Base-by-base conservation (phyloP, 2,888 invertebrate species). In the Polymixis lichenea region DNA sequence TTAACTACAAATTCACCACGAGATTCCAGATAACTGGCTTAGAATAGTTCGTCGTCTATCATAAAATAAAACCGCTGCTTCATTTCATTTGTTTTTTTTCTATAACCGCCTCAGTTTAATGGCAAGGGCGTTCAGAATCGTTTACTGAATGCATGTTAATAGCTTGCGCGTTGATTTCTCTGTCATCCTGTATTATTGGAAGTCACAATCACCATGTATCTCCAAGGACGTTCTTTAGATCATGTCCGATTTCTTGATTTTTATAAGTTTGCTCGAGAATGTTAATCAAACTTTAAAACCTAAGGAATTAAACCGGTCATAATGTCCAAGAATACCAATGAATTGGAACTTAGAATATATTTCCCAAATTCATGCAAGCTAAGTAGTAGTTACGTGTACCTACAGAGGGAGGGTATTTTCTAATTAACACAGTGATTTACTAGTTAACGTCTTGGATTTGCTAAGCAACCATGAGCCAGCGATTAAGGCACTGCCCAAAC, bases 371-470 rank as follows among this genome's bases (percentile, higher is more conserved):
- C 46, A 38, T 51, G 38, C 49, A 28, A 25, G 32, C 28, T 51
- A n/a, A n/a, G 49, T 4, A 66, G 22, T 32, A 17, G 8, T 22
- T 22, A 51, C 22, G 22, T 28, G 17, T 38, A 38, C 6, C 38
- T 15, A 32, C 32, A 32, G n/a, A n/a, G n/a, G 28, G 22, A 56
- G 7, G 8, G 38, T 28, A 32, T 51, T 17, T 78, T 56, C 62
- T 72, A 51, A 56, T 72, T 71, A 56, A n/a, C 70, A 7, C 64
- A 56, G n/a, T 62, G 56, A 77, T 78, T 58, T 56, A 77, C 17
- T 51, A 49, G 51, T 22, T 6, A 64, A 56, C 22, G 43, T 38
- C 43, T 32, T 25, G 51, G 51, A 32, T 56, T n/a, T 13, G 17
- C 56, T 64, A 64, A 77, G 46, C 9, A 32, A 22, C 49, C 6